Conservation (phyloP, 2,113 vertebrate species). For the Ammospiza caudacuta region DNA sequence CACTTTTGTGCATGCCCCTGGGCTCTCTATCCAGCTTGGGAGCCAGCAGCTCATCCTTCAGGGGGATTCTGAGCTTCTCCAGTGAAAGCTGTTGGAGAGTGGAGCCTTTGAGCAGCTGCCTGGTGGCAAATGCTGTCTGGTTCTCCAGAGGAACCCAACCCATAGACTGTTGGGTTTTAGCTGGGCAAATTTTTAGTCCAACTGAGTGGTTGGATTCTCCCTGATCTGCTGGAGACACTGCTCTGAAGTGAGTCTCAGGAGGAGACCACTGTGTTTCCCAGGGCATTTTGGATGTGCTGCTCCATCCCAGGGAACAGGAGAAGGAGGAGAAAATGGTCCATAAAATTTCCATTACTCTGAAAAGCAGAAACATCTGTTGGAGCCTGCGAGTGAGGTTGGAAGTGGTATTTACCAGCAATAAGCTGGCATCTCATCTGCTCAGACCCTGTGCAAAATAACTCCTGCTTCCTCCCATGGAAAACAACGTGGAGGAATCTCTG, state of each 20-base stretch:
- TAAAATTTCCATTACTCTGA: slow-evolving; percentile 57
- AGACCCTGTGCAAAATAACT: slow-evolving; percentile 17
- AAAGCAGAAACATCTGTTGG: slow-evolving; percentile 69
- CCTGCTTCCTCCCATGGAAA: slow-evolving; percentile 50
- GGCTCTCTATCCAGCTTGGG: not conserved
- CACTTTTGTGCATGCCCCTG: rapidly evolving
- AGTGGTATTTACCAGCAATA: slow-evolving; percentile 51
- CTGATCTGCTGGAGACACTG: not conserved
- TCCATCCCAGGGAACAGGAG: slow-evolving; percentile 2
- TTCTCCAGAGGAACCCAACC: not conserved
- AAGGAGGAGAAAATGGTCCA: slow-evolving; percentile 55
- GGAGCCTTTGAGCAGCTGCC: not conserved
- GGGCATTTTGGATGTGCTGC: slow-evolving; percentile 4
- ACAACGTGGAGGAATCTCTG: slow-evolving; percentile 43
- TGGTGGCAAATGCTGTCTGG: not conserved
- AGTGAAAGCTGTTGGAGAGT: not conserved
- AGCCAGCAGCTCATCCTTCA: not conserved
- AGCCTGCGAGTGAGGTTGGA: slow-evolving; percentile 44
- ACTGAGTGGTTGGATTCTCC: not conserved
- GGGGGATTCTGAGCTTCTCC: not conserved
- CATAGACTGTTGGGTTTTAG: not conserved
- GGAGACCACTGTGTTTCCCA: not conserved
- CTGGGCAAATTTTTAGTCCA: not conserved
- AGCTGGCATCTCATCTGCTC: slow-evolving; percentile 19
- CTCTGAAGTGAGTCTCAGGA: not conserved